Evolutionary conservation across 2,797 vertebrate genomes (phyloP).

Genomic region (Meriones psammophilus): DNA sequence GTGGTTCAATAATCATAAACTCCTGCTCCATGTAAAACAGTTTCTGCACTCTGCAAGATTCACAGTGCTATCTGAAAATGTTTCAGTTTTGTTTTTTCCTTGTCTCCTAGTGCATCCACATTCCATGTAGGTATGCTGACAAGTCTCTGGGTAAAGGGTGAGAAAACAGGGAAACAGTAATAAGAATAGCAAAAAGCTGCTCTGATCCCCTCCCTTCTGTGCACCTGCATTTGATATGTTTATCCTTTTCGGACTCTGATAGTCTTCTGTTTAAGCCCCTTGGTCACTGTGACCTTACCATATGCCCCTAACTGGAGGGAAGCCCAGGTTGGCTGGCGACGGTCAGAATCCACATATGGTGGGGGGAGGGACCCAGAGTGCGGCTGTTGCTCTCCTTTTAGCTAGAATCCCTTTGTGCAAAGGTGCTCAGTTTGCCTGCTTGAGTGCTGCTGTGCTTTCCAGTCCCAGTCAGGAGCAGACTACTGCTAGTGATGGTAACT

Average conservation of each 20-base stretch:
- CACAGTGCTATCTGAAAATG: constrained; percentile 65
- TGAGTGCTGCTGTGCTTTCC: background rate
- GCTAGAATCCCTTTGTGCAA: background rate
- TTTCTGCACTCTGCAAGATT: constrained; percentile 65
- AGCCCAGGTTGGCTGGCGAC: constrained; percentile 77
- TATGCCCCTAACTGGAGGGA: constrained; percentile 78
- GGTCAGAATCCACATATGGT: constrained; percentile 72
- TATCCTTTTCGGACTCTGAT: constrained; percentile 70
- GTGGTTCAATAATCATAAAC: constrained; percentile 77
- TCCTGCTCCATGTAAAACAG: constrained; percentile 62
- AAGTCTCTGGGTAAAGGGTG: constrained; percentile 64
- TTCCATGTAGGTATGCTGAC: constrained; percentile 73
- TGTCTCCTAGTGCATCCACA: background rate
- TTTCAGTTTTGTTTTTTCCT: constrained; percentile 63
- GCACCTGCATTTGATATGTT: constrained; percentile 63
- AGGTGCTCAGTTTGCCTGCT: constrained; percentile 30
- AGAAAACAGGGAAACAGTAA: constrained; percentile 58
- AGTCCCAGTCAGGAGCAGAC: background rate
- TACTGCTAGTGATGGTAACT: background rate
- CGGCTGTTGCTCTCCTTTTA: background rate
- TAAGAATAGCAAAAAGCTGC: constrained; percentile 13
- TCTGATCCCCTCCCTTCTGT: constrained; percentile 59
- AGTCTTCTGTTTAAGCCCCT: constrained; percentile 54
- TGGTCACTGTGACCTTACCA: constrained; percentile 75
- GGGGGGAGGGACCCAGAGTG: constrained; percentile 6